Evolutionary conservation across 2,113 vertebrate species (phyloP).

Genomic region (Eudyptes chrysolophus): DNA sequence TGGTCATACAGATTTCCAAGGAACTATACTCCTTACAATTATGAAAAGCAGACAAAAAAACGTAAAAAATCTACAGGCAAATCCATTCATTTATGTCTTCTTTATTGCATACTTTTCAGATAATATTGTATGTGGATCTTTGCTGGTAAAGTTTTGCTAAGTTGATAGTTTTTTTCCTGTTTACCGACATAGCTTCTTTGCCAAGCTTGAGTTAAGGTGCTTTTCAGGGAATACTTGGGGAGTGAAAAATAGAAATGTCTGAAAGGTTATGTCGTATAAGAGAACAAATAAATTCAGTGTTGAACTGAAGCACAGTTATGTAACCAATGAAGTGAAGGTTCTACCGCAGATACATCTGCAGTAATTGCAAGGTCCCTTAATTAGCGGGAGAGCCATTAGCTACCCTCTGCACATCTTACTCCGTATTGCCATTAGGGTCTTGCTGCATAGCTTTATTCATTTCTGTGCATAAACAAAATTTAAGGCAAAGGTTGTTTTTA

Average conservation of each 20-base stretch:
- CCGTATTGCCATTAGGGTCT: neutral
- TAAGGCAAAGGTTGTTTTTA: neutral
- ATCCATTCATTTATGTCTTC: neutral
- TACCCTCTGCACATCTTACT: neutral
- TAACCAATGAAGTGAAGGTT: neutral
- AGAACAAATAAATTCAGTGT: neutral
- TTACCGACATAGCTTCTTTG: neutral
- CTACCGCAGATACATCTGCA: accelerated
- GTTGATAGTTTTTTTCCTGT: neutral
- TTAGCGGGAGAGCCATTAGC: neutral
- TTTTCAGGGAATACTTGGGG: neutral
- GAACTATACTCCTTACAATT: neutral
- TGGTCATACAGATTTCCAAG: neutral
- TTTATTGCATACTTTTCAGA: neutral
- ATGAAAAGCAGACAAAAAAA: neutral
- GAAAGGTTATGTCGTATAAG: neutral
- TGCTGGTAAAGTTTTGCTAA: neutral
- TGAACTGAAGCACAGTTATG: neutral
- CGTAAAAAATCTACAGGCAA: neutral
- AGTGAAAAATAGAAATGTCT: neutral
- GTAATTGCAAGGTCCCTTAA: neutral
- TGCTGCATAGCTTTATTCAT: neutral
- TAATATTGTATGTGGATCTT: neutral
- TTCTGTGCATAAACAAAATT: neutral
- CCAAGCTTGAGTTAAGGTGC: neutral